These are phyloP conservation scores for Ophion slaviceki DNA, from an alignment of 2,888 invertebrate species.

Conservation along the genomic window DNA sequence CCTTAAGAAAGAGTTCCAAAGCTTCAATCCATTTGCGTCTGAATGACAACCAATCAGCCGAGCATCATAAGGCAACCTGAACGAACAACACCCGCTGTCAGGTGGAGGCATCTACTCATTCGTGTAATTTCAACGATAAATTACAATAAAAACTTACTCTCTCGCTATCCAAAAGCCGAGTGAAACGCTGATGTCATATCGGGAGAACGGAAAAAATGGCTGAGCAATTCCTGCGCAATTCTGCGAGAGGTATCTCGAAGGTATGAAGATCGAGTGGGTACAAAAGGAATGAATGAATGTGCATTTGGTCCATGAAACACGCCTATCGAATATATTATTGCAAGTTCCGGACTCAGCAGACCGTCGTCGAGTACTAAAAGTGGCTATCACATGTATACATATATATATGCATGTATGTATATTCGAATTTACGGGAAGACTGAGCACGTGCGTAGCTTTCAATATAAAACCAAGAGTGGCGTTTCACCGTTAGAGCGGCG, in stretches of 20 bases:
- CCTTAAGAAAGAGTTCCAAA: not conserved
- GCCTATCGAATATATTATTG: conserved; percentile 59
- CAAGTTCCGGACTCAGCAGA: conserved; percentile 43
- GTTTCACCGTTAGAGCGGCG: conserved; percentile 13
- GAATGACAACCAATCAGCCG: not conserved
- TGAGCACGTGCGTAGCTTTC: conserved; percentile 49
- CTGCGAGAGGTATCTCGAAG: not conserved
- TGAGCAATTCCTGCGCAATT: not conserved
- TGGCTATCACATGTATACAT: conserved; percentile 21
- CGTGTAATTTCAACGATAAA: not conserved
- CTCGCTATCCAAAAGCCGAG: not conserved
- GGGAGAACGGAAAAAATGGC: not conserved
- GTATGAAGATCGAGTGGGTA: not conserved
- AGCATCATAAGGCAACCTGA: not conserved
- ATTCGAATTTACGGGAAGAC: conserved; percentile 45
- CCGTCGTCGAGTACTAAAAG: conserved; percentile 36
- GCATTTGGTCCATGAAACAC: conserved; percentile 50
- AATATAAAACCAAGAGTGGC: conserved; percentile 56
- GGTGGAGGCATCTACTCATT: not conserved
- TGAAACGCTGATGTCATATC: not conserved
- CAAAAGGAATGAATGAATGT: conserved; percentile 29
- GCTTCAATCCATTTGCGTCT: not conserved
- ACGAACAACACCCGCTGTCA: not conserved
- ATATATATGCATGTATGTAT: not conserved
- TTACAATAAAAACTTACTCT: not conserved